Percentiles rank a stretch among this genome's conserved stretches.
Conservation (phyloP, 1,140 invertebrate species). For the Bombus superbus region DNA sequence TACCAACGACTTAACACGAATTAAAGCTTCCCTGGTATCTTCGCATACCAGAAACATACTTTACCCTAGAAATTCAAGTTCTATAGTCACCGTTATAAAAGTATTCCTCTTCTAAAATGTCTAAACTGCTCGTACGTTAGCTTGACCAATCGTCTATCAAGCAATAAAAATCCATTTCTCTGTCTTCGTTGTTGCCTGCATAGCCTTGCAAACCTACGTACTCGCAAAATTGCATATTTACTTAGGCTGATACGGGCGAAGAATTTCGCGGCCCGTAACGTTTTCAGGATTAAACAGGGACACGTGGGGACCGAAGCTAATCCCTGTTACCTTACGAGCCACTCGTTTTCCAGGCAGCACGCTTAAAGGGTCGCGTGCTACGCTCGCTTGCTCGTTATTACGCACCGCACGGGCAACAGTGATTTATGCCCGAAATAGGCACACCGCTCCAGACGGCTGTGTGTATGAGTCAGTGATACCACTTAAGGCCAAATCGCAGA, state of each 20-base stretch:
- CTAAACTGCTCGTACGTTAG: too few species aligned
- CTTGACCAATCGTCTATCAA: too few species aligned
- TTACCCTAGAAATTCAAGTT: too few species aligned
- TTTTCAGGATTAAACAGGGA: not conserved
- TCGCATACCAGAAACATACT: too few species aligned
- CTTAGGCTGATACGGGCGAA: not conserved
- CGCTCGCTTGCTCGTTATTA: slow-evolving; percentile 61
- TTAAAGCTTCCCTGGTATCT: too few species aligned
- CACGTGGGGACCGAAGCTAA: slow-evolving; percentile 11
- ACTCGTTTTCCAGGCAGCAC: slow-evolving; percentile 39
- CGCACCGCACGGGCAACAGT: slow-evolving; percentile 40
- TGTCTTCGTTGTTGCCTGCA: too few species aligned
- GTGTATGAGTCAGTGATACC: slow-evolving; percentile 56
- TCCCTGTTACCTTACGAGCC: slow-evolving; percentile 30
- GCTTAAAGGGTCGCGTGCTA: slow-evolving; percentile 49
- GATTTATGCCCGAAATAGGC: slow-evolving; percentile 64
- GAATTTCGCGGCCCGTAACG: not conserved
- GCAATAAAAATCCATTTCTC: too few species aligned
- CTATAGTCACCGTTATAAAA: too few species aligned
- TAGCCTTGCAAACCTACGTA: not conserved
- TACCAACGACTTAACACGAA: too few species aligned
- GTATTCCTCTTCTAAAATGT: too few species aligned
- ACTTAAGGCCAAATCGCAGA: slow-evolving; percentile 45
- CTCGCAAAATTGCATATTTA: not conserved
- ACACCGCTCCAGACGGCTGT: slow-evolving; percentile 34